phyloP scores from a whole-genome alignment of 2,888 invertebrate species.

The Eugnorisma glareosa region DNA sequence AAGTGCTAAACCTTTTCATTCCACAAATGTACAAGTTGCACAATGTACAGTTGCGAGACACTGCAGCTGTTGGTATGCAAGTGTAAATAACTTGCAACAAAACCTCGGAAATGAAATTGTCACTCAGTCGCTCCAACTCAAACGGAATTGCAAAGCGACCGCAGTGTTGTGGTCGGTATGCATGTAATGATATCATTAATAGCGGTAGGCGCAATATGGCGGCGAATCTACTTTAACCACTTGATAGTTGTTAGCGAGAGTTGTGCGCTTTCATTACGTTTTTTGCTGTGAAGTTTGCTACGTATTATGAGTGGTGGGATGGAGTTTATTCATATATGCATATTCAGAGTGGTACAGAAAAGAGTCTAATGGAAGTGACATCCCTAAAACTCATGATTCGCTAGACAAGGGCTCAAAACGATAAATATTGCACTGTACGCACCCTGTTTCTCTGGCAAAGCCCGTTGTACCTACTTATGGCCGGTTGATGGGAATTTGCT shows the following conservation, averaged over 20 bases:
- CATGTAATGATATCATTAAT: slow-evolving; percentile 42
- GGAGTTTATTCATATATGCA: not conserved
- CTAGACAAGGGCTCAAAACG: not conserved
- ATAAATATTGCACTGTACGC: slow-evolving; percentile 1
- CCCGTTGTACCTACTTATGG: not conserved
- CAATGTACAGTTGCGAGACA: not conserved
- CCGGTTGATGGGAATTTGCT: not conserved
- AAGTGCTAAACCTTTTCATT: not conserved
- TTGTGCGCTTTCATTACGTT: slow-evolving; percentile 35
- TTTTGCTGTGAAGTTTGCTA: slow-evolving; percentile 14
- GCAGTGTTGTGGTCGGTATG: slow-evolving; percentile 52
- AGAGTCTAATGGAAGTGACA: not conserved
- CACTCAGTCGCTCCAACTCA: slow-evolving; percentile 41
- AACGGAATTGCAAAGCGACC: slow-evolving; percentile 55
- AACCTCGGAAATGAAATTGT: slow-evolving; percentile 49
- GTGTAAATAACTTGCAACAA: slow-evolving; percentile 17
- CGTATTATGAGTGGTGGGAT: not conserved
- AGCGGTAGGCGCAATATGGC: slow-evolving; percentile 33
- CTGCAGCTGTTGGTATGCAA: not conserved
- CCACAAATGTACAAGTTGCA: too few relatives aligned
- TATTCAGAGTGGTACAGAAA: not conserved
- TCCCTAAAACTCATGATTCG: not conserved
- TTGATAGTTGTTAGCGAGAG: slow-evolving; percentile 15
- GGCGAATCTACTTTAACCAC: slow-evolving; percentile 30
- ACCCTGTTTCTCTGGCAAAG: not conserved